Percentiles rank a stretch among this genome's conserved stretches.
Conservation (phyloP, 1,140 invertebrate species). For the Brachionus calyciflorus region DNA sequence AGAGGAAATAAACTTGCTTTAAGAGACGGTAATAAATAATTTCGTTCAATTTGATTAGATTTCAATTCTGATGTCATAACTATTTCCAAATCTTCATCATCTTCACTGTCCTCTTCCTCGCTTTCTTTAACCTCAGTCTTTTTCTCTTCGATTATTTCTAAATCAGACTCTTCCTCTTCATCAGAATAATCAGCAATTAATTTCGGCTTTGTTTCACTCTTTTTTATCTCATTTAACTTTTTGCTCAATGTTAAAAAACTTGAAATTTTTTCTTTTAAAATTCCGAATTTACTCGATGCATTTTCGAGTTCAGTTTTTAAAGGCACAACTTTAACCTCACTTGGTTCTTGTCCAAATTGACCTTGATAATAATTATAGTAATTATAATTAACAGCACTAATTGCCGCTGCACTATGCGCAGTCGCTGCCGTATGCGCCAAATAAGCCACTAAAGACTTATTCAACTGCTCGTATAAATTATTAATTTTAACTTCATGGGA, state of each 20-base stretch:
- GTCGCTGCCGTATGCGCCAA: conserved; percentile 40
- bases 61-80: conserved; percentile 31
- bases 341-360: not conserved
- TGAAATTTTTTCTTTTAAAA: conserved; percentile 33
- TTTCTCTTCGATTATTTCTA: conserved; percentile 11
- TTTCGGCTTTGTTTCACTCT: conserved; percentile 12
- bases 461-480: conserved; percentile 1
- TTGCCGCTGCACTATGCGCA: conserved; percentile 27
- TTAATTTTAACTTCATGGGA: not conserved
- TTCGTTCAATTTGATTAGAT: not conserved
- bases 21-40: conserved; percentile 21
- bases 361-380: conserved; percentile 22
- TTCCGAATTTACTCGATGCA: conserved; percentile 17
- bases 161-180: not conserved
- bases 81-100: conserved; percentile 41
- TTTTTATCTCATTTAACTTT: not conserved
- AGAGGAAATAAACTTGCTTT: conserved; percentile 29
- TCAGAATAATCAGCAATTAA: not conserved
- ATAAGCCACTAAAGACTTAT: conserved; percentile 21
- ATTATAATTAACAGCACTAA: conserved; percentile 4
- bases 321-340: not conserved
- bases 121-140: too few species aligned
- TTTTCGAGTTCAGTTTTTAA: conserved; percentile 37
- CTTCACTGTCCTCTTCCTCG: conserved; percentile 19
- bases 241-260: conserved; percentile 23